Evolutionary conservation across 2,113 vertebrate genomes (phyloP).

Genomic region (Burhinus oedicnemus): DNA sequence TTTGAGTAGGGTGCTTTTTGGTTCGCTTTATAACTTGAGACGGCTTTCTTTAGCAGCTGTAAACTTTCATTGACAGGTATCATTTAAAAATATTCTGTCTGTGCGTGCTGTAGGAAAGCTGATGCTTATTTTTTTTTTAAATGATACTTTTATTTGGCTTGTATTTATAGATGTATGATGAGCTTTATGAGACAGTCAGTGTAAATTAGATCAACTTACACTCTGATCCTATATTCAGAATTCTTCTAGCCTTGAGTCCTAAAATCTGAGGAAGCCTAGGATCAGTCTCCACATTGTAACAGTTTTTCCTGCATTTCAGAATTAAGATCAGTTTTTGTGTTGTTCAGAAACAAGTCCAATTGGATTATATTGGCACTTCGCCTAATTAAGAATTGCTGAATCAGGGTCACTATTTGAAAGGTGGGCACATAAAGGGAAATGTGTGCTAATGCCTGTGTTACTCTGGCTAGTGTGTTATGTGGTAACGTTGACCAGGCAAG

Average conservation of each 20-base stretch:
- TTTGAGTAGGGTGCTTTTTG: background rate
- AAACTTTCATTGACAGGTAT: background rate
- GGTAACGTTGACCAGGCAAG: background rate
- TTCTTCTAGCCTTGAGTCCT: background rate
- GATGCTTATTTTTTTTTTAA: background rate
- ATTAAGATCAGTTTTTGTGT: background rate
- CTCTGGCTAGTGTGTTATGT: background rate
- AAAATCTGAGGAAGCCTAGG: background rate
- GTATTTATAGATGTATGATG: background rate
- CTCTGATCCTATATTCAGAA: background rate
- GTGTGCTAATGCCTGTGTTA: background rate
- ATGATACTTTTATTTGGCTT: background rate
- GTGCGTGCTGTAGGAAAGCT: background rate
- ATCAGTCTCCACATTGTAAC: rapidly evolving
- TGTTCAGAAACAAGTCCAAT: background rate
- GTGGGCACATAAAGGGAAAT: background rate
- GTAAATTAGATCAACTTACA: background rate
- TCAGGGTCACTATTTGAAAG: background rate
- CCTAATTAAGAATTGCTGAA: background rate
- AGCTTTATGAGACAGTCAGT: background rate
- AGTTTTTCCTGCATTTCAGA: background rate
- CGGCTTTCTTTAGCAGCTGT: background rate
- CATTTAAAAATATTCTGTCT: background rate
- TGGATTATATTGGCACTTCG: background rate
- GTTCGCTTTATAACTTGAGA: background rate